Evolutionary conservation across 2,113 vertebrate genomes (phyloP).

Genomic region (Oxyruncus cristatus): DNA sequence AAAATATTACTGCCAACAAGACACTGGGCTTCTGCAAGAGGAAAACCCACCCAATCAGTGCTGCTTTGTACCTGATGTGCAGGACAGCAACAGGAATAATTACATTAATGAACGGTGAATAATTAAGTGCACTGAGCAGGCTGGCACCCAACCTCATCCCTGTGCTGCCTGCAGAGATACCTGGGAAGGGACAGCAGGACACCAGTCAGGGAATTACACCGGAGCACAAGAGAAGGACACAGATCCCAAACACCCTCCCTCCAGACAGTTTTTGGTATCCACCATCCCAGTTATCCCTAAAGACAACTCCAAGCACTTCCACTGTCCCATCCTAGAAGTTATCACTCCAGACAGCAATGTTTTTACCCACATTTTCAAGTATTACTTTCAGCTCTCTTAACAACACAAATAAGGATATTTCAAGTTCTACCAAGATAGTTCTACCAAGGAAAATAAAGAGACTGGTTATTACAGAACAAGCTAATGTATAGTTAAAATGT

Average conservation of each 20-base stretch:
- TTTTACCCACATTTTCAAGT: not conserved
- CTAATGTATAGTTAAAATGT: not conserved
- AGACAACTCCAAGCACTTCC: not conserved
- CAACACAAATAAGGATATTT: not conserved
- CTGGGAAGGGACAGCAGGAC: not conserved
- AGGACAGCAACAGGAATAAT: not conserved
- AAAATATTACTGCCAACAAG: not conserved
- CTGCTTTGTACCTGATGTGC: not conserved
- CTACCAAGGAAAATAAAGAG: not conserved
- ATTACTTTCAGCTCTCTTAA: not conserved
- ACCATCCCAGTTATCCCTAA: not conserved
- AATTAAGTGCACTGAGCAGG: not conserved
- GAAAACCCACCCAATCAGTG: not conserved
- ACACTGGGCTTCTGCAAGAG: not conserved
- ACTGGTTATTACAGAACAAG: not conserved
- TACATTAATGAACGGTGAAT: not conserved
- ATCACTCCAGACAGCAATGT: not conserved
- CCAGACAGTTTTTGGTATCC: not conserved
- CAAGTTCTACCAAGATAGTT: not conserved
- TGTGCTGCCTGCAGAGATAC: not conserved
- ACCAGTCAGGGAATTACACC: not conserved
- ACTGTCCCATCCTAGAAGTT: not conserved
- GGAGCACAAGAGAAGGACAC: fast-evolving
- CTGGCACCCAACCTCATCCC: not conserved
- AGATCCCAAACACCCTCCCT: not conserved